Evolutionary conservation across 2,888 invertebrate species (phyloP), one percentile per base, ranked within the genome.

Genomic region (Acheta domesticus): DNA sequence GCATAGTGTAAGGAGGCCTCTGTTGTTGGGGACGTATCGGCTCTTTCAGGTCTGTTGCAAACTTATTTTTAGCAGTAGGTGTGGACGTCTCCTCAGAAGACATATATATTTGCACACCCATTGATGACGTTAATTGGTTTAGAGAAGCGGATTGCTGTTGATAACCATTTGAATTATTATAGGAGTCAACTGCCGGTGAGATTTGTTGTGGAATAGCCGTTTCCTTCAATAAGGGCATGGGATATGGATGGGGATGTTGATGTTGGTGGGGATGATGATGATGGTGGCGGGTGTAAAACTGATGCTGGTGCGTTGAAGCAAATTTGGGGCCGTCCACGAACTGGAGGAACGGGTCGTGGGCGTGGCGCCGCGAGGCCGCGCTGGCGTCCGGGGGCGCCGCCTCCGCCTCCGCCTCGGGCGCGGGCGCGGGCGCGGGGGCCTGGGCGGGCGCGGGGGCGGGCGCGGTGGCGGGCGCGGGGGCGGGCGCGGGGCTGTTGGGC

Each of bases 1-100:
- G 88, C 85, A 92, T 91, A 0, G 92, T 92, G 86, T 91, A 91
- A 0, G 92, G 92, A 16, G 80, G 80, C 50, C 78, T 74, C 20
- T 21, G 50, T 49, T 74, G 49, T 36, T 36, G 36, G 11, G 36
- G 36, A 36, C 36, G 36, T 36, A 36, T 8, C 5, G 36, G 36
- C 1, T 36, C 36, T 36, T 36, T 36, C 19, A 74, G n/a, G 5
- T 74, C 14, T 14, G 49, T 49, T 21, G 19, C 23, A n/a, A 62
- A 62, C 16, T 5, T 14, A 5, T 19, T 14, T 19, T 12, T 62
- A 19, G 62, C 62, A 62, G 62, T 19, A n/a, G n/a, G 4, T 5
- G 62, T 62, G 11, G 36, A 36, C 36, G 36, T 36, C 36, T 36
- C 36, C 36, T 36, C 36, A 36, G 36, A 36, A 36, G 36, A 36